Base-by-base conservation (phyloP, 2,888 invertebrate genomes). In the Dolichomitus sp. region DNA sequence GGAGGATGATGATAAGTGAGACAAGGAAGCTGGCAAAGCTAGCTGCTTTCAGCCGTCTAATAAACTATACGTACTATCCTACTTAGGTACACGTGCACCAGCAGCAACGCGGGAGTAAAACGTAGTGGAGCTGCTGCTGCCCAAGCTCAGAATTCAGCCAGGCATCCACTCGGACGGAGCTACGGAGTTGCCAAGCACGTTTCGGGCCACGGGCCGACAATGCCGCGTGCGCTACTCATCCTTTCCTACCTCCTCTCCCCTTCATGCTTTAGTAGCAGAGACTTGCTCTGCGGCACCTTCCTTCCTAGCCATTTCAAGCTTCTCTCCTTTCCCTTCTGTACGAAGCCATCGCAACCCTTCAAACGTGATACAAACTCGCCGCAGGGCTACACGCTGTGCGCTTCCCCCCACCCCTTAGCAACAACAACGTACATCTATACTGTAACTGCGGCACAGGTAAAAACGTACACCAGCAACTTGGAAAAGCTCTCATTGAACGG, bases 1-100 rank as follows among this genome's bases (percentile, higher is more conserved):
- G 52, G 57, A 75, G 48, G 57, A 50, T 57, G 48, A 61, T 30
- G 27, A 45, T 30, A 81, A 86, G 84, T 80, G 85, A 86, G 85
- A 86, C 80, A 72, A 63, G 19, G 63, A 66, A 61, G 54, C 19
- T 27, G 61, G 57, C 54, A 57, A 74, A 17, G 52, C 78, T 79
- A 54, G 70, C 69, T 81, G 86, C 85, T 87, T 84, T 84, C 75
- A 82, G 79, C 70, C 74, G 78, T 85, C 87, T 84, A 86, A 86
- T 87, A 86, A 87, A 87, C 85, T 85, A 85, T 80, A 85, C 80
- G 80, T 83, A 86, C 79, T 65, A 81, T 80, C 83, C 78, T 82
- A 84, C 85, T 84, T 84, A 77, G 70, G 65, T 83, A 83, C 84
- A 84, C 85, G 84, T 87, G 86, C 81, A 84, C 75, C 82, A 81